These are phyloP conservation scores for Andinoacara biseriatus DNA, from an alignment of 2,113 vertebrate genomes.

Conservation along the genomic window DNA sequence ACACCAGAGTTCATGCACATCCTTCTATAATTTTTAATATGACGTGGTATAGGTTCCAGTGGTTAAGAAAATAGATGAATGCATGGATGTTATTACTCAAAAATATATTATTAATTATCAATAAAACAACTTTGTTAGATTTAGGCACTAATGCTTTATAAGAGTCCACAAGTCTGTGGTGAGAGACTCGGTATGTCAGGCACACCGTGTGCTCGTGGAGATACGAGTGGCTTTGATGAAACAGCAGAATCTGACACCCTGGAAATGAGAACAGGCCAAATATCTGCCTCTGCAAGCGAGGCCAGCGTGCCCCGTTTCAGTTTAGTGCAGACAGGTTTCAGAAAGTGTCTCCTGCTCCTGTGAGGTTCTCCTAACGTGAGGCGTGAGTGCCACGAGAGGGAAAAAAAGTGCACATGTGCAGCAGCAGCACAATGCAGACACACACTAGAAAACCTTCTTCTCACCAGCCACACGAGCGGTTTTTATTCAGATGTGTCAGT, in stretches of 20 bases:
- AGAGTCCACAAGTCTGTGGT: no score
- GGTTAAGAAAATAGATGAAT: rapidly evolving
- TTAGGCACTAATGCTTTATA: neutral
- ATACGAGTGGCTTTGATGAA: rapidly evolving
- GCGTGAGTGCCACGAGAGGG: neutral
- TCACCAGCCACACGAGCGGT: neutral
- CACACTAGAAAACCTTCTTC: rapidly evolving
- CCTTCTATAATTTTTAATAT: neutral
- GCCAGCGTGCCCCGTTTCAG: neutral
- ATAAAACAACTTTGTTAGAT: neutral
- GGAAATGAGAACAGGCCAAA: neutral
- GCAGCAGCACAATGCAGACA: neutral
- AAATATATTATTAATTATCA: neutral
- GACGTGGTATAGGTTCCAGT: no score
- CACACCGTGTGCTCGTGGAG: neutral
- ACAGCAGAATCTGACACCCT: neutral
- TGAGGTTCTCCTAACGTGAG: neutral
- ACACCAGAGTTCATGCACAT: rapidly evolving
- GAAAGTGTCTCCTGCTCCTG: neutral
- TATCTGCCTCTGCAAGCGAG: neutral
- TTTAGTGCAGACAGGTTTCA: neutral
- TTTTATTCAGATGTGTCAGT: neutral
- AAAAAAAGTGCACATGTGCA: neutral
- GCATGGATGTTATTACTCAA: neutral
- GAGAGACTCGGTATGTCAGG: neutral